Evolutionary conservation across 1,140 invertebrate species (phyloP).

Genomic region (Drosophila azteca): DNA sequence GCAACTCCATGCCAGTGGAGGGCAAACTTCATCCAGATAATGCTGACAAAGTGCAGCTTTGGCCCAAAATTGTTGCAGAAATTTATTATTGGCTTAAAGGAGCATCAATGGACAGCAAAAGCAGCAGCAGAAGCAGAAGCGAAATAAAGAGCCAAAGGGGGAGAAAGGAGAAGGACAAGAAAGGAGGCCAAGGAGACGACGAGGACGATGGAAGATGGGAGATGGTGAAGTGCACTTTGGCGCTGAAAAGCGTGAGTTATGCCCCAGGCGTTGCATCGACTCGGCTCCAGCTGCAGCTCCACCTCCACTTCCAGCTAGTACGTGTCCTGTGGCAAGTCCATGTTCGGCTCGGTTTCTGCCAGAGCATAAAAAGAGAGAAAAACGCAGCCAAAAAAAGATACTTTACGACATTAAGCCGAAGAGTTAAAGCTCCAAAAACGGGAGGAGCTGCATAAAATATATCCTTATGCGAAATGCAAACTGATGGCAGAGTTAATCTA

Average conservation of each 20-base stretch:
- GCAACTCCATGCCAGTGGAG: too few relatives aligned
- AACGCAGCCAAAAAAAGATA: constrained; percentile 37
- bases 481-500: constrained; percentile 39
- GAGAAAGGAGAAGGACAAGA: neutral
- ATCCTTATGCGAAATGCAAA: constrained; percentile 20
- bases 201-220: neutral
- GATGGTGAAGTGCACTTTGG: constrained; percentile 64
- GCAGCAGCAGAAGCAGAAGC: constrained; percentile 19
- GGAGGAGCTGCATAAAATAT: constrained; percentile 17
- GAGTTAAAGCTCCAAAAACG: constrained; percentile 29
- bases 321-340: constrained; percentile 26
- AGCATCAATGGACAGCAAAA: neutral
- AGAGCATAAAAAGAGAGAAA: neutral
- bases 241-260: constrained; percentile 72
- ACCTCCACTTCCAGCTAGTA: constrained; percentile 34
- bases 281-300: neutral
- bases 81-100: constrained; percentile 74
- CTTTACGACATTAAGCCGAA: constrained; percentile 52
- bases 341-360: neutral
- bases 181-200: neutral
- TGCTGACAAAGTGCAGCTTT: constrained; percentile 75
- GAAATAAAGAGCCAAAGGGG: neutral
- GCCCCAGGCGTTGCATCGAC: constrained; percentile 23
- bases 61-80: constrained; percentile 70
- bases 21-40: constrained; percentile 45